These are phyloP conservation scores for Probaryconus sp. DNA, from an alignment of 1,140 invertebrate genomes.

Conservation along the genomic window DNA sequence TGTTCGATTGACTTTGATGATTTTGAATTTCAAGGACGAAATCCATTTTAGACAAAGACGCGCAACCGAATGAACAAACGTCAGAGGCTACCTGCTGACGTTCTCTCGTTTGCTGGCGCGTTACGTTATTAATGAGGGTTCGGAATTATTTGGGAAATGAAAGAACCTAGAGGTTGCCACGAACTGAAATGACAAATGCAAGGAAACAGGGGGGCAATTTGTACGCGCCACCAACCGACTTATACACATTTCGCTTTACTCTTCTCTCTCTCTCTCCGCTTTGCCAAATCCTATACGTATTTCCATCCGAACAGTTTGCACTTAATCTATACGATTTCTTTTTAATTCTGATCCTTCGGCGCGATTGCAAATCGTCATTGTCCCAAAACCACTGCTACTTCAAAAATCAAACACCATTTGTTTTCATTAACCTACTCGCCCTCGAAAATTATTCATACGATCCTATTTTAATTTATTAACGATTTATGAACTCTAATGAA, in stretches of 20 bases:
- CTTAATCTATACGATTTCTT: constrained; percentile 52
- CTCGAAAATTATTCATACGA: too few relatives aligned
- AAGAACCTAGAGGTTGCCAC: constrained; percentile 70
- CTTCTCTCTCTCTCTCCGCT: constrained; percentile 44
- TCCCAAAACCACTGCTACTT: constrained; percentile 5
- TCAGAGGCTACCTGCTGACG: constrained; percentile 59
- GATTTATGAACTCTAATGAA: too few relatives aligned
- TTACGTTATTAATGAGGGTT: constrained; percentile 74
- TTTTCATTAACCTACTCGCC: not conserved
- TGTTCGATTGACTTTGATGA: constrained; percentile 58
- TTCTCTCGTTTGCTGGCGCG: constrained; percentile 65
- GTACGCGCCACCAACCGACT: constrained; percentile 68
- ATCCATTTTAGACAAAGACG: constrained; percentile 44
- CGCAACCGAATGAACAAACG: constrained; percentile 57
- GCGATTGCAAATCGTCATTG: constrained; percentile 46
- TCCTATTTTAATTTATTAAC: too few relatives aligned
- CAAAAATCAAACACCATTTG: constrained; percentile 13
- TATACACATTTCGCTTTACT: constrained; percentile 62
- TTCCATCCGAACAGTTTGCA: constrained; percentile 51
- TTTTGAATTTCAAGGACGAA: constrained; percentile 57
- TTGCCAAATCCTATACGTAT: too few relatives aligned
- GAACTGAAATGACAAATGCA: constrained; percentile 74
- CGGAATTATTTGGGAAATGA: constrained; percentile 74
- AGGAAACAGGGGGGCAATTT: constrained; percentile 74
- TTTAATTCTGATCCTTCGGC: constrained; percentile 54